A percentile compares a stretch with the other conserved stretches of the same genome.
These are phyloP conservation scores for Acrocyrtus sp. DNA, from an alignment of 2,888 invertebrate species.

Conservation along the genomic window DNA sequence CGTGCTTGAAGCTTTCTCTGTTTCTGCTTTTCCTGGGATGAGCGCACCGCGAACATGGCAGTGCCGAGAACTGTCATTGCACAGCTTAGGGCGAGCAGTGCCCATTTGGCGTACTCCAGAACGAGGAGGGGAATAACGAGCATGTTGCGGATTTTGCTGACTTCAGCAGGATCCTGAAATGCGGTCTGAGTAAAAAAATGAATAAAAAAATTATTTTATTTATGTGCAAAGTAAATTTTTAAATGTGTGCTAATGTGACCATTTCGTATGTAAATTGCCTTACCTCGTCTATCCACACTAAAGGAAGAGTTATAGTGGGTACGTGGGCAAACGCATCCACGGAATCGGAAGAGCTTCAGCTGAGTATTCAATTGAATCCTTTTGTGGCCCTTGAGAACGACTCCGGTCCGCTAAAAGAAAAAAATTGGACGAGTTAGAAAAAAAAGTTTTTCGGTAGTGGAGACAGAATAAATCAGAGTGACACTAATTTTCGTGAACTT, in stretches of 20 bases:
- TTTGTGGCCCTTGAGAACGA: constrained; percentile 29
- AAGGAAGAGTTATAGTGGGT: constrained; percentile 42
- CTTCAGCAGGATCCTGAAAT: constrained; percentile 21
- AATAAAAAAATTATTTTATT: constrained; percentile 3
- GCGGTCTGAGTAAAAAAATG: constrained; percentile 26
- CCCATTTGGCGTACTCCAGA: constrained; percentile 48
- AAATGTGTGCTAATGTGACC: background rate
- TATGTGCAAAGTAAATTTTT: background rate
- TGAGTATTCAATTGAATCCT: constrained; percentile 51
- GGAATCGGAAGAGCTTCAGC: constrained; percentile 27
- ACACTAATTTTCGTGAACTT: constrained; percentile 3
- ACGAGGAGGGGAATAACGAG: constrained; percentile 35
- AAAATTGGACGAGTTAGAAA: no score
- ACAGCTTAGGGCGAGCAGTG: constrained; percentile 34
- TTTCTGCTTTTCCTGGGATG: constrained; percentile 19
- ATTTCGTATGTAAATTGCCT: constrained; percentile 3
- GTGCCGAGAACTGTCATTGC: constrained; percentile 38
- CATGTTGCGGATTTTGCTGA: constrained; percentile 24
- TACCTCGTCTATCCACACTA: constrained; percentile 56
- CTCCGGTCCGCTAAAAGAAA: constrained; percentile 45
- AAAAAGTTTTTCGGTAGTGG: no score
- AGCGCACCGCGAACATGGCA: constrained; percentile 32
- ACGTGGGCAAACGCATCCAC: constrained; percentile 31
- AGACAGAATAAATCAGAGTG: constrained; percentile 21
- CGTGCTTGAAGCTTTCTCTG: constrained; percentile 20